Evolutionary conservation across 2,888 invertebrate genomes (phyloP), one percentile per base, ranked within the genome.

Genomic region (Aproaerema taeniolella): DNA sequence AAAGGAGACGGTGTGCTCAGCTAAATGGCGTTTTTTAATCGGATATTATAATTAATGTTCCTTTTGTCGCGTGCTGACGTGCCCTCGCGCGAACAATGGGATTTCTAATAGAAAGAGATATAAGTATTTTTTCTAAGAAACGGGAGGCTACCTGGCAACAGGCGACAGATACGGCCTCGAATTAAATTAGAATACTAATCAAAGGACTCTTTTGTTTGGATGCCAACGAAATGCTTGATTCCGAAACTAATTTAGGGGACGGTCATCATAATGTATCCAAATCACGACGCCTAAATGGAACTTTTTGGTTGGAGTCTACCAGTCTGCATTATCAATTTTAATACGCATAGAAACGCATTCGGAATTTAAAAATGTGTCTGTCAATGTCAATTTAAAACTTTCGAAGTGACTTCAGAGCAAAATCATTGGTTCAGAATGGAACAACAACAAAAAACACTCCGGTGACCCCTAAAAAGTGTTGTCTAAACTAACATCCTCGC

Each of bases 1-100:
- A 85, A 86, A 83, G 74, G 67, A 67, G 67, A 64, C 29, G 67
- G 75, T 75, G 79, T 71, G 81, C 78, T 73, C 72, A 67, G 69
- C 82, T 85, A 82, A 85, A 85, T 85, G 81, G 76, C 76, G 73
- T 75, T 86, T 87, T 87, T 85, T 86, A 87, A 87, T 87, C 87
- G 86, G 87, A 87, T 87, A 87, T 86, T 87, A 87, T 87, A 87
- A 87, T 87, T 87, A 87, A 87, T 87, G 87, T 86, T 76, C 76
- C 82, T 85, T 87, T 86, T 85, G 86, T 81, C 83, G 78, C 86
- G 85, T 82, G 83, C 80, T 85, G 85, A 81, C 85, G 74, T 75
- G 73, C 80, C 83, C 82, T 77, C 76, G 81, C 79, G 75, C 79
- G 78, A 86, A 86, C 85, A 86, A 86, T 86, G 74, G 85, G 74